Evolutionary conservation across 2,888 invertebrate genomes (phyloP).

Genomic region (Brachylomia viminalis): DNA sequence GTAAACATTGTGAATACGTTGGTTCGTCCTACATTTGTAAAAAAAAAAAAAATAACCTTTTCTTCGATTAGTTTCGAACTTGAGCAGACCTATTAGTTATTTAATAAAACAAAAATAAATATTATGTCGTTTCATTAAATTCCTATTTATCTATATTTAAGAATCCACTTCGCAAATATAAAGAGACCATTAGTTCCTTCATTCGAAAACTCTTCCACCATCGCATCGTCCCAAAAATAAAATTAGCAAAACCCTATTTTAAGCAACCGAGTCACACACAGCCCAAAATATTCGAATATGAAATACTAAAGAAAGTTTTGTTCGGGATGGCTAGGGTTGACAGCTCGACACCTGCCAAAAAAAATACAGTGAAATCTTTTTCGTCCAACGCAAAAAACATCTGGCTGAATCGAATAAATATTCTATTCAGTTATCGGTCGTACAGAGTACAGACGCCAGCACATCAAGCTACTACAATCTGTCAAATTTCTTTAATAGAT

Average conservation of each 20-base stretch:
- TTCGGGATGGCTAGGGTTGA: conserved; percentile 43
- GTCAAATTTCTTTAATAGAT: too few species aligned
- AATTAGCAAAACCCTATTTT: conserved; percentile 16
- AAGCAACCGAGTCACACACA: conserved; percentile 1
- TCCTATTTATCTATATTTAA: not conserved
- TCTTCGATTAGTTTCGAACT: not conserved
- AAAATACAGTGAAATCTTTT: conserved; percentile 45
- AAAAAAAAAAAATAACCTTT: not conserved
- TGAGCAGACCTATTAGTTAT: not conserved
- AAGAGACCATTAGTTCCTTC: not conserved
- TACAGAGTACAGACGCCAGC: too few species aligned
- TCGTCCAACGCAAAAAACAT: conserved; percentile 36
- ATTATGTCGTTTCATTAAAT: not conserved
- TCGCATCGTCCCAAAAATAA: not conserved
- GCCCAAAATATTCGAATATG: conserved; percentile 24
- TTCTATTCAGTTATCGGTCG: conserved; percentile 27
- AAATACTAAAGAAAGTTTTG: conserved; percentile 23
- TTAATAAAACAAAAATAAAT: not conserved
- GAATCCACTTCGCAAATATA: not conserved
- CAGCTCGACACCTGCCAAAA: conserved; percentile 29
- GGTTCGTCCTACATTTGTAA: not conserved
- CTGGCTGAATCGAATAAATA: conserved; percentile 52
- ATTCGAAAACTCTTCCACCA: not conserved
- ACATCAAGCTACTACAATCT: too few species aligned
- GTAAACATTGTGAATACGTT: not conserved